Conservation (phyloP, 2,797 vertebrate species). For the Geotrypetes seraphini region DNA sequence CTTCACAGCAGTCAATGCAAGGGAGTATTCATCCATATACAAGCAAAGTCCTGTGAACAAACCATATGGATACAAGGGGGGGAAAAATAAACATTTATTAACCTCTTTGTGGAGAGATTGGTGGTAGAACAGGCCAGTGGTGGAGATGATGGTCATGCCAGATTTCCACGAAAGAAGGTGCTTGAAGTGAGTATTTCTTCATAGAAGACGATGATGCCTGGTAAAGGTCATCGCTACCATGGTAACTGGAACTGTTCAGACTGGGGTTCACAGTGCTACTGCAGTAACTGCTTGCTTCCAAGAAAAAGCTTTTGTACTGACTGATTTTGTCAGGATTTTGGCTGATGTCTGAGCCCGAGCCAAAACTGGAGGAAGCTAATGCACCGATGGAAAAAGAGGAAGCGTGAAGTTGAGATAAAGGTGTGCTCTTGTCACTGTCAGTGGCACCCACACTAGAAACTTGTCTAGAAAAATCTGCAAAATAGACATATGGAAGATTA, state of each 20-base stretch:
- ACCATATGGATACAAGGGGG: conserved; percentile 47
- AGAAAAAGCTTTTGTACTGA: not conserved
- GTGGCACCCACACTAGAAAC: not conserved
- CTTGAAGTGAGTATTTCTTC: conserved; percentile 17
- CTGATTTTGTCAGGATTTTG: not conserved
- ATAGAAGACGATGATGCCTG: conserved; percentile 21
- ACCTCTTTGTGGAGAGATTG: conserved; percentile 69
- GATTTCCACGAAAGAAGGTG: conserved; percentile 34
- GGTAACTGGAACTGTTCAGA: conserved; percentile 20
- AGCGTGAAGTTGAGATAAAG: conserved; percentile 12
- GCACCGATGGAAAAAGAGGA: conserved; percentile 6
- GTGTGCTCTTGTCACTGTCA: not conserved
- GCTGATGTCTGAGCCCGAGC: not conserved
- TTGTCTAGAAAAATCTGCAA: not conserved
- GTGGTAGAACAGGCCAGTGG: conserved; percentile 54
- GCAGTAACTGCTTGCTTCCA: not conserved
- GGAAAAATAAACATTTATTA: conserved; percentile 55
- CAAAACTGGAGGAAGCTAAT: not conserved
- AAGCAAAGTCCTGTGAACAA: conserved; percentile 57
- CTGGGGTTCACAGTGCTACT: not conserved
- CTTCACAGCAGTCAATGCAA: conserved; percentile 55
- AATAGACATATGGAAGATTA: not conserved
- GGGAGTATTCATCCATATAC: conserved; percentile 52
- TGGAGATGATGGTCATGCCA: conserved; percentile 44
- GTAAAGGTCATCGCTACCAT: conserved; percentile 21